phyloP scores from a whole-genome alignment of 2,113 vertebrate genomes.

The Burhinus oedicnemus region DNA sequence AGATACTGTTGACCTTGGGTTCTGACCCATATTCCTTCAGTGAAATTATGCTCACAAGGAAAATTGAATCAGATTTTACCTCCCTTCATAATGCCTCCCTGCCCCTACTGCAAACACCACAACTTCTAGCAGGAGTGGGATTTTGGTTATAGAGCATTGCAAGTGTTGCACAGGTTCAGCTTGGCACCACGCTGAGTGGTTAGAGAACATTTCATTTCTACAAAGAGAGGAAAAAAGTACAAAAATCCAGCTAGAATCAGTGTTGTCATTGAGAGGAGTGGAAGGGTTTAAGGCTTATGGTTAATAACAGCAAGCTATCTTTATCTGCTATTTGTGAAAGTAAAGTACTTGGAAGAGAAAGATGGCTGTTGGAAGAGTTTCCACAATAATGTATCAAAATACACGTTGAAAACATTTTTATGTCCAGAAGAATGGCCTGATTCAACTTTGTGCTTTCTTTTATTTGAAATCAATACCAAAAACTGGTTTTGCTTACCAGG shows the following conservation, averaged over 20 bases:
- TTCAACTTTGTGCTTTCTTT: neutral
- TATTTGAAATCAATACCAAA: neutral
- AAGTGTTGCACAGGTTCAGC: neutral
- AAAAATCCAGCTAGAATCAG: neutral
- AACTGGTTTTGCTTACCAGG: neutral
- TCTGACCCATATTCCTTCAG: neutral
- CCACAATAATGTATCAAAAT: neutral
- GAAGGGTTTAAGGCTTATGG: conserved; percentile 6
- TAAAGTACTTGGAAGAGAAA: neutral
- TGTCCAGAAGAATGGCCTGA: neutral
- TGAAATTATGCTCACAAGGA: neutral
- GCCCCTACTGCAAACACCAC: neutral
- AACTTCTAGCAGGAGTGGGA: neutral
- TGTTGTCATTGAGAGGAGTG: neutral
- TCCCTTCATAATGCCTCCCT: neutral
- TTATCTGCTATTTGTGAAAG: neutral
- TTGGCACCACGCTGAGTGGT: neutral
- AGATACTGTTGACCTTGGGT: neutral
- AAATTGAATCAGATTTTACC: neutral
- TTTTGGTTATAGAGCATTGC: neutral
- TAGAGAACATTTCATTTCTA: neutral
- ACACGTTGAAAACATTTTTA: neutral
- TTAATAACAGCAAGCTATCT: neutral
- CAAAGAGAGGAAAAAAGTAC: neutral
- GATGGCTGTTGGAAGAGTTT: neutral